These are phyloP conservation scores for Myodes glareolus DNA, from an alignment of 2,113 vertebrate genomes.

Conservation along the genomic window DNA sequence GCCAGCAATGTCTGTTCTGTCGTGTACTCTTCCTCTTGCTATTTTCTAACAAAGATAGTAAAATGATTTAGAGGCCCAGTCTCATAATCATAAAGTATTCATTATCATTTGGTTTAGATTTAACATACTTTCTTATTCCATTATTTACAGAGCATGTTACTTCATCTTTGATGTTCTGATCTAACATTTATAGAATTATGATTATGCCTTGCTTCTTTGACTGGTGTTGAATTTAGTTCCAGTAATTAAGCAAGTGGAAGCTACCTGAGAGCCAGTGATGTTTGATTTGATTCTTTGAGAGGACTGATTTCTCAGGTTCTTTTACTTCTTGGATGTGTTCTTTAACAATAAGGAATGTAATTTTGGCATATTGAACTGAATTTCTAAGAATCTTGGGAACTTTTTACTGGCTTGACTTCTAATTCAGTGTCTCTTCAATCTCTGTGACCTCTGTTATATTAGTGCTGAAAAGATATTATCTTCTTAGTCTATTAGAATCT, in stretches of 20 bases:
- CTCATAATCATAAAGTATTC: not conserved
- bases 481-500: not conserved
- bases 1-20: not conserved
- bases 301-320: not conserved
- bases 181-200: not conserved
- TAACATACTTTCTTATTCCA: not conserved
- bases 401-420: not conserved
- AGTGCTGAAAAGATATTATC: not conserved
- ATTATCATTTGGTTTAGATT: not conserved
- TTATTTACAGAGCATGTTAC: not conserved
- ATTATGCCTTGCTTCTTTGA: not conserved
- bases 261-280: rapidly evolving
- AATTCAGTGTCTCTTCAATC: not conserved
- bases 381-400: not conserved
- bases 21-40: not conserved
- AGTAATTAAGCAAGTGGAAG: not conserved
- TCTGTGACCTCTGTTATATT: not conserved
- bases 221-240: not conserved
- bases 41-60: not conserved
- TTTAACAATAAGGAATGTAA: not conserved
- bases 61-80: rapidly evolving
- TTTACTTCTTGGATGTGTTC: not conserved
- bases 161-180: not conserved
- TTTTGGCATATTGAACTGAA: not conserved
- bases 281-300: not conserved